Evolutionary conservation across 2,113 vertebrate genomes (phyloP).

Genomic region (Fukomys damarensis): DNA sequence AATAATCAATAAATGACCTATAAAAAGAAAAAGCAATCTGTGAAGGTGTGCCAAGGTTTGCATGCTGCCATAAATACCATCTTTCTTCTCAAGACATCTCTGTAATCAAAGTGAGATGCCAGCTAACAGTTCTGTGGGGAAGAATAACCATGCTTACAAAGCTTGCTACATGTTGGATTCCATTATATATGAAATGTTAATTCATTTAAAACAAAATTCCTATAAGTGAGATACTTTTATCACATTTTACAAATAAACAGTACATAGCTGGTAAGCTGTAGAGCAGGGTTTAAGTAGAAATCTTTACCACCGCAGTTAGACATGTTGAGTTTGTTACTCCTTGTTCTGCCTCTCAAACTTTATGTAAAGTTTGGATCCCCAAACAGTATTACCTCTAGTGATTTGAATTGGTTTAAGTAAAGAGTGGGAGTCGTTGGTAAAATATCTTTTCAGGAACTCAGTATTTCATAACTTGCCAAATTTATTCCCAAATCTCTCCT

Average conservation of each 20-base stretch:
- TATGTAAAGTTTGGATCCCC: not conserved
- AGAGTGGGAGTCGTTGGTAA: not conserved
- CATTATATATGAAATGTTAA: not conserved
- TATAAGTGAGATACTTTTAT: not conserved
- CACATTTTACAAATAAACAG: not conserved
- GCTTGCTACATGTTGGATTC: not conserved
- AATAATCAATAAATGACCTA: not conserved
- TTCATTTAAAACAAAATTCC: not conserved
- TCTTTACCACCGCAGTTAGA: not conserved
- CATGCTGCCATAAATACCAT: not conserved
- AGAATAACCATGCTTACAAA: not conserved
- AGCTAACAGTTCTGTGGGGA: not conserved
- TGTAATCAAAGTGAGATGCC: not conserved
- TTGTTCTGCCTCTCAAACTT: not conserved
- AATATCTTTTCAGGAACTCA: not conserved
- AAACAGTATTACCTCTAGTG: not conserved
- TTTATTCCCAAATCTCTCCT: not conserved
- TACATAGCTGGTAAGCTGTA: not conserved
- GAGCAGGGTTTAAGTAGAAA: not conserved
- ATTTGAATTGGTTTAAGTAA: not conserved
- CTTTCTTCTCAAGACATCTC: not conserved
- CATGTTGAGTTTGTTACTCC: not conserved
- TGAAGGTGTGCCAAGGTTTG: not conserved
- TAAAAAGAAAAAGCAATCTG: not conserved
- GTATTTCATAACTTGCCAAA: not conserved